phyloP scores from a whole-genome alignment of 2,113 vertebrate species.

The Misgurnus anguillicaudatus region DNA sequence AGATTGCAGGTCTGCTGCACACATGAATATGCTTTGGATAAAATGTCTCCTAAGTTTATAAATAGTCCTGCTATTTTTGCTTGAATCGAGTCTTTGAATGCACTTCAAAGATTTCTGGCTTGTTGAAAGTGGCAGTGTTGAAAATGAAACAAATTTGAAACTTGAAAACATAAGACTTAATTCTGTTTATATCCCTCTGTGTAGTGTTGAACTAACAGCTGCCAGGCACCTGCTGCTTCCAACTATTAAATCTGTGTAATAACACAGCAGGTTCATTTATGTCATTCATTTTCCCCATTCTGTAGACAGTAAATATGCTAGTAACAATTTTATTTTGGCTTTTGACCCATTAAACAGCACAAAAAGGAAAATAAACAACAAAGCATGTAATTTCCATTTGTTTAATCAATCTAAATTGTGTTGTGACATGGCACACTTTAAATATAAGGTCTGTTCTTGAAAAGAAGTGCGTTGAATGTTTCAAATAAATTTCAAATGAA shows the following conservation, averaged over 20 bases:
- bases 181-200: conserved; percentile 12
- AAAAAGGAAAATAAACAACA: neutral
- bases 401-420: neutral
- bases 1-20: no score
- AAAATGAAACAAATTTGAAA: conserved; percentile 10
- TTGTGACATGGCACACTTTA: neutral
- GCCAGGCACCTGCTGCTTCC: conserved; percentile 24
- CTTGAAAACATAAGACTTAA: neutral
- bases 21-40: no score
- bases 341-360: neutral
- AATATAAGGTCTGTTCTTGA: neutral
- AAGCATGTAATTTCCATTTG: neutral
- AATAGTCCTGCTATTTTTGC: conserved; percentile 1
- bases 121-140: conserved; percentile 29
- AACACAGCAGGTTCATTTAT: neutral
- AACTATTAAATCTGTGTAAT: conserved; percentile 15
- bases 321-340: conserved; percentile 12
- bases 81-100: neutral
- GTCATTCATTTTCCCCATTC: neutral
- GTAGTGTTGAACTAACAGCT: neutral
- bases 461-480: conserved; percentile 7
- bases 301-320: conserved; percentile 3
- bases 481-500: neutral
- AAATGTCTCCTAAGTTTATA: neutral
- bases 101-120: conserved; percentile 23